Base-by-base conservation (phyloP, 1,140 invertebrate genomes). In the Holotrichia oblita region DNA sequence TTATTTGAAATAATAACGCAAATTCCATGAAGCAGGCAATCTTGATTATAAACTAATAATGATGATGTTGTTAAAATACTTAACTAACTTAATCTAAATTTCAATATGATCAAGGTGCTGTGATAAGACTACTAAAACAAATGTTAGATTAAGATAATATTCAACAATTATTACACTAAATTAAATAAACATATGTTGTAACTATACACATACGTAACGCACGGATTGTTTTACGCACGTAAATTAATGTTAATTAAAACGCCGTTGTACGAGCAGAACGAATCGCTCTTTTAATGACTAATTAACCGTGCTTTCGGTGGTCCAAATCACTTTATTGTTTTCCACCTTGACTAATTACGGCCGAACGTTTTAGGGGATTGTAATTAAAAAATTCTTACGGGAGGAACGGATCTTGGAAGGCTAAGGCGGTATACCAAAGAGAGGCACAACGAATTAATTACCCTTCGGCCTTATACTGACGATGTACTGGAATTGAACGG, bases 351-450 rank as follows among this genome's bases (percentile, higher is more conserved):
- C 48, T 55, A 55, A 55, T 55, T 55, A 55, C 48, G 48, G 4
- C 48, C 14, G 17, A 55, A 55, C 48, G 48, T 55, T 55, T 55
- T 17, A 14, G 14, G n/a, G 48, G 14, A 55, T 55, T 55, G 48
- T 55, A 55, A 55, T 55, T 55, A 55, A 55, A 55, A 55, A 55
- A 55, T 55, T 55, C 48, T 55, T 55, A 55, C 48, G 14, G 14
- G 48, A 10, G 12, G n/a, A 55, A 6, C 12, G 48, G 27, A 34
- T 34, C 27, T 34, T 2, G 4, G 27, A 34, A 34, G 27, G 48
- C 14, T 14, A 55, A 55, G 17, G 48, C 48, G 48, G 48, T 55
- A 34, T 4, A 55, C 48, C 48, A 34, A 34, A 34, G 48, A n/a
- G 17, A 55, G 48, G n/a, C n/a, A 55, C n/a, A 17, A 17, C 48